A percentile compares a stretch with the other conserved stretches of the same genome.
These are phyloP conservation scores for Dendrocincla fuliginosa DNA, from an alignment of 2,797 vertebrate genomes.

Conservation along the genomic window DNA sequence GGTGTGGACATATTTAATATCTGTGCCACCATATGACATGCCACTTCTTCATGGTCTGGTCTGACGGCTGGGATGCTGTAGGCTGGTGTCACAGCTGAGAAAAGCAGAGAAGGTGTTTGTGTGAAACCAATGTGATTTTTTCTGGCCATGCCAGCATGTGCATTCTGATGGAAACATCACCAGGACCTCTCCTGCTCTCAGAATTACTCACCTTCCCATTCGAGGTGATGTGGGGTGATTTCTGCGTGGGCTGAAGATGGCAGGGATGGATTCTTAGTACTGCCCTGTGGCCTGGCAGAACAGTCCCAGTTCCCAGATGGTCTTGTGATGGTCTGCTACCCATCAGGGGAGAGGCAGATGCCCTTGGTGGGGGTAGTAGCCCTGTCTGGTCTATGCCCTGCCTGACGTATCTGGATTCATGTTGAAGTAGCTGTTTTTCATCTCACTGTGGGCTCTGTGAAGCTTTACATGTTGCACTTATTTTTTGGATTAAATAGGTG, in stretches of 20 bases:
- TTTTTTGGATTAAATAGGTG: not conserved
- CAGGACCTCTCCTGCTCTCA: not conserved
- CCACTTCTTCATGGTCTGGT: fast-evolving
- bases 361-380: not conserved
- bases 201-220: fast-evolving
- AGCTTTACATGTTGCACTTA: not conserved
- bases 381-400: not conserved
- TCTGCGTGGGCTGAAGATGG: not conserved
- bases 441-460: not conserved
- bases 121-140: not conserved
- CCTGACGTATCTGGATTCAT: not conserved
- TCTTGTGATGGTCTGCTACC: not conserved
- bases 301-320: not conserved
- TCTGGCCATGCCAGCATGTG: not conserved
- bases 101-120: not conserved
- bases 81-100: not conserved
- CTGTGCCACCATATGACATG: fast-evolving
- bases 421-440: not conserved
- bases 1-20: not conserved
- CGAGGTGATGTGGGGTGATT: fast-evolving
- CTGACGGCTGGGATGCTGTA: not conserved
- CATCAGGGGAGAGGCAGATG: not conserved
- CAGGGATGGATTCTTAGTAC: not conserved
- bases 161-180: not conserved
- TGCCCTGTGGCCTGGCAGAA: not conserved